Base-by-base conservation (phyloP, 2,888 invertebrate genomes). In the Adelognathus sp. region DNA sequence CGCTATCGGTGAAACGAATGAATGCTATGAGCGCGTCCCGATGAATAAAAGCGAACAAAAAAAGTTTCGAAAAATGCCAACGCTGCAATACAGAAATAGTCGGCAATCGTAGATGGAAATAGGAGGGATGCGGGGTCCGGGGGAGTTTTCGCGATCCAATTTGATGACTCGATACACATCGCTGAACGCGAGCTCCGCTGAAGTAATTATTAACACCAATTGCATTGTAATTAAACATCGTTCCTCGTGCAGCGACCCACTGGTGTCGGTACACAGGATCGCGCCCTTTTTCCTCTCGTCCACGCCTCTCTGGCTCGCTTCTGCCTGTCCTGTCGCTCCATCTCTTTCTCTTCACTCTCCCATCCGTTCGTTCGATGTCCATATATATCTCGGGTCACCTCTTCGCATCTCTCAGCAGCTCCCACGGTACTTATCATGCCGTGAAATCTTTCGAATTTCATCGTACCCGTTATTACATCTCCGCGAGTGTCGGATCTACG, bases 131-230 rank as follows among this genome's bases (percentile, higher is more conserved):
- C 39, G 75, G 64, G 18, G 50, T 33, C 29, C 60, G 60, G 56
- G 39, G 36, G 29, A 27, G 61, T 44, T 79, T 74, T 78, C 78
- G 77, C 81, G 76, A 87, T 86, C 86, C 86, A 87, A 86, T 87
- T 88, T 87, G 86, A 88, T 87, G 87, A 88, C 84, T 86, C 85
- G 84, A 85, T 87, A 87, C 88, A 87, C 88, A 86, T 86, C 87
- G 86, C 76, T 84, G 85, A 86, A 82, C 86, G 77, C 82, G 78
- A 80, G 82, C 82, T 85, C 79, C 80, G 82, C 82, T 84, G 85
- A 86, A 87, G 84, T 87, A 87, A 87, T 88, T 87, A 88, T 87
- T 88, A 86, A 85, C 86, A 84, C 84, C 85, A 85, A 87, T 87
- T 88, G 82, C 85, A 83, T 83, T 84, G 86, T 85, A 87, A 87